A percentile compares a stretch with the other conserved stretches of the same genome.
phyloP scores from a whole-genome alignment of 2,113 vertebrate genomes.

The Xerus inauris region DNA sequence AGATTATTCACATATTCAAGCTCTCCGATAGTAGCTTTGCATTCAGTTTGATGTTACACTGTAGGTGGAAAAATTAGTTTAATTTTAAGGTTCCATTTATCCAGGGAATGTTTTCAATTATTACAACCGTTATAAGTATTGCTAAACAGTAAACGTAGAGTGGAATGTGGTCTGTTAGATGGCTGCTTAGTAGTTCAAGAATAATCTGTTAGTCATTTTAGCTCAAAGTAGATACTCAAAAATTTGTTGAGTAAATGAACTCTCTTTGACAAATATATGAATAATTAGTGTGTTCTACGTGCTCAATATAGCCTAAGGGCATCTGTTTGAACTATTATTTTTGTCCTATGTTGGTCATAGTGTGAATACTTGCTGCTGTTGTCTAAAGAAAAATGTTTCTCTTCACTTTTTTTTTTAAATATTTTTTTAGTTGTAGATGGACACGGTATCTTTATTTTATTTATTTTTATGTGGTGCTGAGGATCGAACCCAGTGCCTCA shows the following conservation, averaged over 20 bases:
- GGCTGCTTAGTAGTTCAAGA: not conserved
- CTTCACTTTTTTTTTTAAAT: too few relatives aligned
- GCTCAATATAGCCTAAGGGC: not conserved
- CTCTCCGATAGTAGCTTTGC: not conserved
- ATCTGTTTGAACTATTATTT: not conserved
- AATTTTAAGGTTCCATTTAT: not conserved
- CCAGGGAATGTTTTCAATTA: not conserved
- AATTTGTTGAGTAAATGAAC: conserved; percentile 52
- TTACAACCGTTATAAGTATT: not conserved
- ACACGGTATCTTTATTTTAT: too few relatives aligned
- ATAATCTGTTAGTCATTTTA: conserved; percentile 7
- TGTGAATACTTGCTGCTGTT: not conserved
- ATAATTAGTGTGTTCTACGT: not conserved
- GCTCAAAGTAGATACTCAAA: not conserved
- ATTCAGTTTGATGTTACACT: not conserved
- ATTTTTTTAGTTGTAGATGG: too few relatives aligned
- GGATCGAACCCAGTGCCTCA: too few relatives aligned
- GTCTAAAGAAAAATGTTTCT: not conserved
- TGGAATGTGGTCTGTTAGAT: not conserved
- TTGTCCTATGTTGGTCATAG: not conserved
- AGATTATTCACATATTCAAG: not conserved
- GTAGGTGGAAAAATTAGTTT: not conserved
- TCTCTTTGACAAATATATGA: conserved; percentile 27
- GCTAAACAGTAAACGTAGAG: not conserved
- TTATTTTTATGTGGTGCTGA: too few relatives aligned